Percentiles rank a stretch among this genome's conserved stretches.
Evolutionary conservation across 2,888 invertebrate genomes (phyloP).

Genomic region (Sphaerophoria rueppellii): DNA sequence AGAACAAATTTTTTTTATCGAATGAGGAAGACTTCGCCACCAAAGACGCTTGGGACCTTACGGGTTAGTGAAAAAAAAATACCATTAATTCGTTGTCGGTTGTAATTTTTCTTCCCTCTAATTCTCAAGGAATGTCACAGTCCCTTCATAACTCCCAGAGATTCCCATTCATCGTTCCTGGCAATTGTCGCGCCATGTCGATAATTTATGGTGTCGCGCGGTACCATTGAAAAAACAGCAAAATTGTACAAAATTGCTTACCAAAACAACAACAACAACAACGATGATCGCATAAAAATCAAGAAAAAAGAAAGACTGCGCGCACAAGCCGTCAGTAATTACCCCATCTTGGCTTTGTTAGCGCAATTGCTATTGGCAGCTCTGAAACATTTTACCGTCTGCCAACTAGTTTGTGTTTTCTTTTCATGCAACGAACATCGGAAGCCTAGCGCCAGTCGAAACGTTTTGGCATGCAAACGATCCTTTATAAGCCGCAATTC

Average conservation of each 20-base stretch:
- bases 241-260: conserved; percentile 48
- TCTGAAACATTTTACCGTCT: conserved; percentile 21
- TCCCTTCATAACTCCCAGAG: conserved; percentile 6
- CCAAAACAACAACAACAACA: conserved; percentile 2
- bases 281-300: background rate
- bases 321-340: conserved; percentile 44
- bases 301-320: background rate
- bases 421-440: conserved; percentile 39
- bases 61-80: no score
- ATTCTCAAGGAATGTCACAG: conserved; percentile 11
- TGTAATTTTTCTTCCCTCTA: no score
- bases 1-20: no score
- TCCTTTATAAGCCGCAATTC: conserved; percentile 21
- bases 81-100: conserved; percentile 26
- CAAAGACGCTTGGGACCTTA: no score
- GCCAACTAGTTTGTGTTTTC: background rate
- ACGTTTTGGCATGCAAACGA: conserved; percentile 72
- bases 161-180: background rate
- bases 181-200: conserved; percentile 53
- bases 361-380: conserved; percentile 48
- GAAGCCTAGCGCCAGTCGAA: conserved; percentile 72
- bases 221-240: conserved; percentile 52
- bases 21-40: no score
- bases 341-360: conserved; percentile 47
- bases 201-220: conserved; percentile 51